Evolutionary conservation across 30 jellyfish, hydroid and myxozoan species (phyloP).

Genomic region (Catostylus mosaicus): DNA sequence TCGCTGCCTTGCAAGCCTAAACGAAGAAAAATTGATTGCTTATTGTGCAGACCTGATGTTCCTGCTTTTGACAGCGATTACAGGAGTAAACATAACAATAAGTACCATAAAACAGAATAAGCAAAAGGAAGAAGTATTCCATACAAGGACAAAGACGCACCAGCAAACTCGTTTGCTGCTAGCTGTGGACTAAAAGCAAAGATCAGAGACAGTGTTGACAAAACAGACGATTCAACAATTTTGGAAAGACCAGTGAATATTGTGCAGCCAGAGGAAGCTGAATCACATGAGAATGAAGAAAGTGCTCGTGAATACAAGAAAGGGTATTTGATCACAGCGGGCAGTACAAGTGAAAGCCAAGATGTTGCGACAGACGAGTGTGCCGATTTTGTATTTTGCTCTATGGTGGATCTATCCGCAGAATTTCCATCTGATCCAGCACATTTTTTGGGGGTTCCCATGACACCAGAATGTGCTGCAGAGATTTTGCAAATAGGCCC

Average conservation of each 20-base stretch:
- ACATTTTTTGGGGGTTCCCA: conserved; percentile 14
- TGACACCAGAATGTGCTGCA: conserved; percentile 31
- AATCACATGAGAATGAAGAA: conserved; percentile 6
- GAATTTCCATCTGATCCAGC: conserved; percentile 11
- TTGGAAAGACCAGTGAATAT: background rate
- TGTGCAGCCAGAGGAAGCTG: conserved; percentile 12
- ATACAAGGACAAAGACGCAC: conserved; percentile 24
- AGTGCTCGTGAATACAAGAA: background rate
- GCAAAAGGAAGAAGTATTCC: conserved; percentile 13
- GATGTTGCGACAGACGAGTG: background rate
- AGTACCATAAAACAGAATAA: conserved; percentile 2
- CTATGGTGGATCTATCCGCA: background rate
- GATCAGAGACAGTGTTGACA: conserved; percentile 9
- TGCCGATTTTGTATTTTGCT: conserved; percentile 16
- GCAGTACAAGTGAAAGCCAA: too few relatives aligned
- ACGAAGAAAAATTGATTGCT: background rate
- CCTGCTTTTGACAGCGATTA: conserved; percentile 32
- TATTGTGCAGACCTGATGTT: conserved; percentile 10
- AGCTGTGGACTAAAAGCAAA: conserved; percentile 9
- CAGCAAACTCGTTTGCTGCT: conserved; percentile 28
- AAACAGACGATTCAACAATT: background rate
- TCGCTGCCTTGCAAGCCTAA: too few relatives aligned
- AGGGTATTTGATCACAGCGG: background rate
- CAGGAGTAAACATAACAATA: too few relatives aligned
- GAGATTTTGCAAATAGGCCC: too few relatives aligned